Base-by-base conservation (phyloP, 2,113 vertebrate genomes). In the Arothron firmamentum region DNA sequence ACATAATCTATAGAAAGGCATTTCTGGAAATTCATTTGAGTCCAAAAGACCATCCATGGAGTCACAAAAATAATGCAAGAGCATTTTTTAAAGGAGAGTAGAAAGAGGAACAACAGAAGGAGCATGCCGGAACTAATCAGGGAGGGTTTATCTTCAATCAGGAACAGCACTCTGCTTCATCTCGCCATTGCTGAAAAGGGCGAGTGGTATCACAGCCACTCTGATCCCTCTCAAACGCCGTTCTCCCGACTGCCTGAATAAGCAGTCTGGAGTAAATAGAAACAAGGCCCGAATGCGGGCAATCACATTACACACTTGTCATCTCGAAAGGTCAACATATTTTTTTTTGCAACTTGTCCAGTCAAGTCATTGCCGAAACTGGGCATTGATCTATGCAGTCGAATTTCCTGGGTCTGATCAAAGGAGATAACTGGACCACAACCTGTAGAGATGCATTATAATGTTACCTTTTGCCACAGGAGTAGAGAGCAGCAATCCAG, bases 261-360 rank as follows among this genome's bases (percentile, higher is more conserved):
- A 71, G 31, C 43, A 78, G 76, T 61, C 60, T 68, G 41, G 6
- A 62, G 75, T 75, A 80, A 78, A 83, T 60, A 56, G 56, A 62
- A 79, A 82, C 21, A 16, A 18, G 56, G 63, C 41, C 49, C 15
- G 50, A 10, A 43, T 19, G 56, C 58, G 17, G 53, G 64, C 78
- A 81, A 86, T 86, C 88, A 71, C 80, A 89, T 89, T 87, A 86
- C 67, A 81, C 81, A 86, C 81, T 80, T 86, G 88, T 84, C 88
- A 85, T 57, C 81, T 87, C 85, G 72, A 88, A 90, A 90, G 85
- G 88, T 90, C 88, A 88, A 56, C 76, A 66, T 77, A 82, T 89
- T 87, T 84, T 79, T 84, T 79, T 79, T 82, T 58, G 59, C 52
- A 23, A 75, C 57, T 58, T 6, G 50, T 61, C 34, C 49, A 48